phyloP scores from a whole-genome alignment of 2,797 vertebrate genomes.

The Protosalanx chinensis region DNA sequence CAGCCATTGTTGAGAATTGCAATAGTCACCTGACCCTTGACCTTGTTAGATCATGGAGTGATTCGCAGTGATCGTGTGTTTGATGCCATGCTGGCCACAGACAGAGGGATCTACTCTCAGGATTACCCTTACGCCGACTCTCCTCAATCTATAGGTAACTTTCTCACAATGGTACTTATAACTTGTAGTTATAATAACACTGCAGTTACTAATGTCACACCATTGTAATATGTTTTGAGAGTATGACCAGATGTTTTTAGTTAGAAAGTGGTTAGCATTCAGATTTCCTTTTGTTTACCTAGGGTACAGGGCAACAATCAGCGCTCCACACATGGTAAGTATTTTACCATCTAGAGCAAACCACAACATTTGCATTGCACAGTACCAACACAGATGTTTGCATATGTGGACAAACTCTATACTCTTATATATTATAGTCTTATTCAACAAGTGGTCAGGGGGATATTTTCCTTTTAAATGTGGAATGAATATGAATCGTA shows the following conservation, averaged over 20 bases:
- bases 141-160: conserved; percentile 86
- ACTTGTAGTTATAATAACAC: not conserved
- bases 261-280: conserved; percentile 3
- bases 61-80: conserved; percentile 78
- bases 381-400: not conserved
- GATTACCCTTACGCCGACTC: conserved; percentile 86
- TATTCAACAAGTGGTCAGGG: no score
- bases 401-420: not conserved
- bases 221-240: conserved; percentile 4
- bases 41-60: conserved; percentile 80
- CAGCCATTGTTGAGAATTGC: not conserved
- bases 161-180: not conserved
- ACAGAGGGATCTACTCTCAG: conserved; percentile 82
- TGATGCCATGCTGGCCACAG: conserved; percentile 82
- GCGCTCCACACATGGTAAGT: conserved; percentile 92
- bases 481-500: no score
- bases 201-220: not conserved
- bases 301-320: conserved; percentile 94
- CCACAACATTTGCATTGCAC: not conserved
- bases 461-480: no score
- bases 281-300: conserved; percentile 39
- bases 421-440: not conserved
- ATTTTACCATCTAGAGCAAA: not conserved
- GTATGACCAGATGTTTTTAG: not conserved
- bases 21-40: not conserved